Evolutionary conservation across 2,888 invertebrate species (phyloP).

Genomic region (Apamea epomidion): DNA sequence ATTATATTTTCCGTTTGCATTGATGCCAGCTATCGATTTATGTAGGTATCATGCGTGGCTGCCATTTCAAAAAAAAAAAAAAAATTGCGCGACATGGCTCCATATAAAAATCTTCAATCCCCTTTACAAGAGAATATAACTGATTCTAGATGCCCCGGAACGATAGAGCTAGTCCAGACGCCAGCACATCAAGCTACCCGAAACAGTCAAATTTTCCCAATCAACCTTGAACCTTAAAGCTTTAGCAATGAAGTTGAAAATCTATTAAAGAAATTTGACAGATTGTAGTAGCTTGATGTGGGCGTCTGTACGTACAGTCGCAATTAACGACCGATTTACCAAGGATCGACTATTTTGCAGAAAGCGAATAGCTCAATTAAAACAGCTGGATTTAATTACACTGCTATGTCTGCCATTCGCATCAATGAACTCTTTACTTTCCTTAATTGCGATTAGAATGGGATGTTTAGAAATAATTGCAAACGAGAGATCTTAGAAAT

Average conservation of each 20-base stretch:
- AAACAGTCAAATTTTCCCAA: no score
- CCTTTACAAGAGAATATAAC: neutral
- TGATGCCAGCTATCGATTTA: neutral
- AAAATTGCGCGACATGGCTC: neutral
- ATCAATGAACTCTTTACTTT: neutral
- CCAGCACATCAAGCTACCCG: no score
- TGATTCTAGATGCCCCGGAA: neutral
- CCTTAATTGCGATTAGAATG: slow-evolving; percentile 14
- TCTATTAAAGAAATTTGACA: no score
- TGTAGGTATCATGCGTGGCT: neutral
- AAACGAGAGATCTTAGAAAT: slow-evolving; percentile 5
- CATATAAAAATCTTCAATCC: neutral
- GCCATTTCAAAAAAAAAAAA: neutral
- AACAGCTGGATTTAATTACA: neutral
- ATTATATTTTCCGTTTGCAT: neutral
- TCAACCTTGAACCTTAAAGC: no score
- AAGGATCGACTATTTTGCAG: neutral
- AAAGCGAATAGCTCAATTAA: neutral
- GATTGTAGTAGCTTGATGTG: no score
- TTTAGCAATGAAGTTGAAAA: no score
- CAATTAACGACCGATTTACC: neutral
- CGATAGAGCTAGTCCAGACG: neutral
- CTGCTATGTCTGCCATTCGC: neutral
- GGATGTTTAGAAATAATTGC: neutral
- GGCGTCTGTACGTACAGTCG: neutral